These are phyloP conservation scores for Notamacropus eugenii DNA, from an alignment of 2,797 vertebrate species.

Conservation along the genomic window DNA sequence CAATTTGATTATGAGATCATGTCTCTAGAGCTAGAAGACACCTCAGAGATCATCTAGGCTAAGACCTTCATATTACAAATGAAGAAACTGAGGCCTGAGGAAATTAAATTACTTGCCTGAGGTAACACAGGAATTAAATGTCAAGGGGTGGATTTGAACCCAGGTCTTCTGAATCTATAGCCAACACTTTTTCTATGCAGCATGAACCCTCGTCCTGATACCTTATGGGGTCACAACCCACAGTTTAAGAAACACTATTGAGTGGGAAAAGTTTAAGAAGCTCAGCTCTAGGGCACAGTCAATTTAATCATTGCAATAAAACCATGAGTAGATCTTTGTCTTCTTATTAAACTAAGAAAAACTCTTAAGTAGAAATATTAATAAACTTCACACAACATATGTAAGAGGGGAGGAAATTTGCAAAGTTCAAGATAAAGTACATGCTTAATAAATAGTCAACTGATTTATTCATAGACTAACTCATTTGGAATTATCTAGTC, in stretches of 20 bases:
- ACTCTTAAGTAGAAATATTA: not conserved
- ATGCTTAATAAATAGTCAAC: not conserved
- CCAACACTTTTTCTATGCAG: too few species aligned
- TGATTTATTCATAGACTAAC: not conserved
- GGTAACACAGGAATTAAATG: not conserved
- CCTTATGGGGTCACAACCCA: too few species aligned
- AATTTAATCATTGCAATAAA: not conserved
- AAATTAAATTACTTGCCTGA: not conserved
- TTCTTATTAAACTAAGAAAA: not conserved
- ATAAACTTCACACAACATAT: not conserved
- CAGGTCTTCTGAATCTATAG: too few species aligned
- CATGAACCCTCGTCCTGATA: too few species aligned
- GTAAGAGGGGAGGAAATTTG: not conserved
- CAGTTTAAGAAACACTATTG: too few species aligned
- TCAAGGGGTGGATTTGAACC: too few species aligned
- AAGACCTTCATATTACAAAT: not conserved
- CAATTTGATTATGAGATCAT: not conserved
- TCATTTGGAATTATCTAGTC: not conserved
- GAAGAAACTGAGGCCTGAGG: not conserved
- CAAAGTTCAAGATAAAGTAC: not conserved
- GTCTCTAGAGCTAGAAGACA: not conserved
- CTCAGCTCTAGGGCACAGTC: not conserved
- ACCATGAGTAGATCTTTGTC: not conserved
- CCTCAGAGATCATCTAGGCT: not conserved
- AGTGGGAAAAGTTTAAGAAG: too few species aligned